phyloP scores from a whole-genome alignment of 2,797 vertebrate species.

The Periophthalmus magnuspinnatus region DNA sequence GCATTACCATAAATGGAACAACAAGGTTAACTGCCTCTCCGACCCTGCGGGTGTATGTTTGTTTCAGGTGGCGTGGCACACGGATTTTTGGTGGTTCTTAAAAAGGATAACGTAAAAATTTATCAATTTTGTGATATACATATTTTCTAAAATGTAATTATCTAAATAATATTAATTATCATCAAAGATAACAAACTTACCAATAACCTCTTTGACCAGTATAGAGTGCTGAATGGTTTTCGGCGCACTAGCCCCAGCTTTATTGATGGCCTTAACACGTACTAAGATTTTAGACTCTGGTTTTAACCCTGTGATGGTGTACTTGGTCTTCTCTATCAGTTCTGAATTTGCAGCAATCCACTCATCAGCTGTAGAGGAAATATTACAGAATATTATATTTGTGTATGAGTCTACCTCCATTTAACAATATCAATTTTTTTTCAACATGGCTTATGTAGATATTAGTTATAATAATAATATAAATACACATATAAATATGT shows the following conservation, averaged over 20 bases:
- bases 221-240: conserved; percentile 87
- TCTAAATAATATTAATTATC: background rate
- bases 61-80: conserved; percentile 93
- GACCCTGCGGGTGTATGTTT: conserved; percentile 91
- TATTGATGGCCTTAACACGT: conserved; percentile 92
- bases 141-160: background rate
- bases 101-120: conserved; percentile 3
- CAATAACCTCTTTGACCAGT: conserved; percentile 93
- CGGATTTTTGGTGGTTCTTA: conserved; percentile 97
- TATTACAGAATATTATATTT: conserved; percentile 1
- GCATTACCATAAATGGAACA: conserved; percentile 92
- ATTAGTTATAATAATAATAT: background rate
- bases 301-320: conserved; percentile 86
- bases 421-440: background rate
- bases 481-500: background rate
- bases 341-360: conserved; percentile 88
- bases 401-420: background rate
- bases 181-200: conserved; percentile 70
- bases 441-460: background rate
- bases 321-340: conserved; percentile 90
- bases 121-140: background rate
- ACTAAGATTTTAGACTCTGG: conserved; percentile 87
- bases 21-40: conserved; percentile 96
- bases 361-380: conserved; percentile 77
- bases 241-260: conserved; percentile 87